These are phyloP conservation scores for Artibeus jamaicensis DNA, from an alignment of 2,797 vertebrate genomes.

Conservation along the genomic window DNA sequence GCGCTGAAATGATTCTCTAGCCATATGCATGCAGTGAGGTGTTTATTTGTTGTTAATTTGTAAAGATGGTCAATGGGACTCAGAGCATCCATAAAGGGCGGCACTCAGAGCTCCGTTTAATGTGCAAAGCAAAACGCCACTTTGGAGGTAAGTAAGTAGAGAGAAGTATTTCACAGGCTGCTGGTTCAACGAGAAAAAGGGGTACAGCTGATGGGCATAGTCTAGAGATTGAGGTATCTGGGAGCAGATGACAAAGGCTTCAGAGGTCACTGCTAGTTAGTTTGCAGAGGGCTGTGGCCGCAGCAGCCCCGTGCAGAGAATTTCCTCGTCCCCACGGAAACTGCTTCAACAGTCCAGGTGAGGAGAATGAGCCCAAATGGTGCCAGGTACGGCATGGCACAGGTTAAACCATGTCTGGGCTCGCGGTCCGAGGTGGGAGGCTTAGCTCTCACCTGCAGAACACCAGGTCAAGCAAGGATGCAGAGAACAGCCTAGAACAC, in stretches of 20 bases:
- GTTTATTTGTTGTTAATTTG: accelerated
- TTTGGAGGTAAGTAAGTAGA: background rate
- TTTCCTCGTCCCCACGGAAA: no score
- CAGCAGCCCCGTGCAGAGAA: accelerated
- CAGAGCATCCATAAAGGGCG: background rate
- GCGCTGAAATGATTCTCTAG: no score
- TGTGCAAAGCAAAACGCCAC: accelerated
- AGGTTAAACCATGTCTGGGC: accelerated
- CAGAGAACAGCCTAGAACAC: no score
- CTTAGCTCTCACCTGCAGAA: background rate
- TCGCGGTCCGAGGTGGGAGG: background rate
- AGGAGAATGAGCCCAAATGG: accelerated
- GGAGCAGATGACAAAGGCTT: accelerated
- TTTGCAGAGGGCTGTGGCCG: background rate
- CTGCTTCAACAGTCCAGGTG: accelerated
- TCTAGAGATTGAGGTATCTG: accelerated
- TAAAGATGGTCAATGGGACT: background rate
- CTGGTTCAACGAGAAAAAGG: accelerated
- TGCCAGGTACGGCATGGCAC: accelerated
- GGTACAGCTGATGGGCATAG: accelerated
- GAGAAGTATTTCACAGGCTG: accelerated
- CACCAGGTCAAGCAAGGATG: background rate
- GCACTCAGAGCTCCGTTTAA: background rate
- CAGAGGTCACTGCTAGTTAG: no score
- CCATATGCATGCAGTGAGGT: no score